Evolutionary conservation across 2,888 invertebrate genomes (phyloP).

Genomic region (Spodoptera littoralis): DNA sequence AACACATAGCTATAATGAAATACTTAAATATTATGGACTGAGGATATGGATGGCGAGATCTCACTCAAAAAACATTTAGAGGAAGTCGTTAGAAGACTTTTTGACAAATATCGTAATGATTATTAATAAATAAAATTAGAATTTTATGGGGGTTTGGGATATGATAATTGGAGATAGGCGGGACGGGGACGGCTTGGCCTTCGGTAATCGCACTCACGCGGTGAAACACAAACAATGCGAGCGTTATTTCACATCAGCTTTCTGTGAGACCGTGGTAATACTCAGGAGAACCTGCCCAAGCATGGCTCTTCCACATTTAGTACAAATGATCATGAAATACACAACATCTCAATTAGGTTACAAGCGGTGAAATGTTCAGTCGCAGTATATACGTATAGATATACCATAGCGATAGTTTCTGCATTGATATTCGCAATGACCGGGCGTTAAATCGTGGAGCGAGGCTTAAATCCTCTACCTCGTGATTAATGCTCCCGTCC

Average conservation of each 20-base stretch:
- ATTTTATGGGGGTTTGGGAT: no score
- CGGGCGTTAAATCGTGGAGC: constrained; percentile 56
- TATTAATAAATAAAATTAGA: background rate
- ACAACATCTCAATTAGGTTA: background rate
- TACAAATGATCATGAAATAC: no score
- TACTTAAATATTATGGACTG: constrained; percentile 69
- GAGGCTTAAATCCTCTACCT: constrained; percentile 57
- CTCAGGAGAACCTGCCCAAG: no score
- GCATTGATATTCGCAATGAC: constrained; percentile 59
- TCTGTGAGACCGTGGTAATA: no score
- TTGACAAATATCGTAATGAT: constrained; percentile 19
- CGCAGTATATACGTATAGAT: constrained; percentile 9
- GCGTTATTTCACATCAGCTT: no score
- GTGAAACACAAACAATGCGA: no score
- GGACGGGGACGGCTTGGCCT: no score
- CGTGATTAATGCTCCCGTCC: constrained; percentile 72
- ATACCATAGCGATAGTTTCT: constrained; percentile 35
- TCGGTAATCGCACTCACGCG: no score
- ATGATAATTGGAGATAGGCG: no score
- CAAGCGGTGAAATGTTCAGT: constrained; percentile 11
- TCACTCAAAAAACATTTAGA: constrained; percentile 18
- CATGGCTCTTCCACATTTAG: no score
- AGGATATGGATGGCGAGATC: background rate
- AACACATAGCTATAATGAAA: constrained; percentile 73
- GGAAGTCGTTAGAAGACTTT: constrained; percentile 31